A percentile compares a stretch with the other conserved stretches of the same genome.
These are phyloP conservation scores for Catalaphyllia jardinei DNA, from an alignment of 64 coral and sea anemone genomes.

Conservation along the genomic window DNA sequence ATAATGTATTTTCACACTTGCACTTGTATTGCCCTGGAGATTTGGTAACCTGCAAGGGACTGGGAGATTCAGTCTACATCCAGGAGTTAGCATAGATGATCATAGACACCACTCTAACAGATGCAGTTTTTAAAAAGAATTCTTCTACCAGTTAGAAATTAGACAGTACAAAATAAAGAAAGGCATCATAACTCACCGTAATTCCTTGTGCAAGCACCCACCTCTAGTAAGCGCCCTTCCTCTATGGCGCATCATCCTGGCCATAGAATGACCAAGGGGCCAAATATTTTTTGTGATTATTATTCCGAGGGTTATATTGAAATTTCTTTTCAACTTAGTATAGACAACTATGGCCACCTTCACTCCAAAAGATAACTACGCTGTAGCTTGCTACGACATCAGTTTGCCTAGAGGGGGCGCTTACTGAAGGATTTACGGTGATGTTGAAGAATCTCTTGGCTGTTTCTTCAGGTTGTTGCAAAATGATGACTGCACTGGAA, in stretches of 20 bases:
- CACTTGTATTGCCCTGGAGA: no score
- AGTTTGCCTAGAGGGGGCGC: constrained; percentile 65
- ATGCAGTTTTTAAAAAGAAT: no score
- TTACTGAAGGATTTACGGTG: constrained; percentile 80
- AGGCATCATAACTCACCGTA: constrained; percentile 66
- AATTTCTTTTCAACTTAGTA: no score
- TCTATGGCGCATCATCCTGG: constrained; percentile 42
- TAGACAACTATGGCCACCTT: no score
- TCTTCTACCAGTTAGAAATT: no score
- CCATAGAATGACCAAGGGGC: constrained; percentile 12
- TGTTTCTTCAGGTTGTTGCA: not conserved
- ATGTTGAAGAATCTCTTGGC: not conserved
- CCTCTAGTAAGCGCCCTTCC: constrained; percentile 84
- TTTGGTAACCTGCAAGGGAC: no score
- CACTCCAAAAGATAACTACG: no score
- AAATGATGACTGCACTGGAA: constrained; percentile 14
- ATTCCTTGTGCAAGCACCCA: constrained; percentile 74
- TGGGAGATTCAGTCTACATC: no score
- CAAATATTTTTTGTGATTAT: not conserved
- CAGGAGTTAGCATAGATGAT: no score
- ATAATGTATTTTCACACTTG: no score
- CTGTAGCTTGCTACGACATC: not conserved
- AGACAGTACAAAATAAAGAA: not conserved
- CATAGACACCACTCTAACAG: no score
- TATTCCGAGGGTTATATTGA: not conserved